A percentile compares a stretch with the other conserved stretches of the same genome.
Evolutionary conservation across 2,113 vertebrate species (phyloP).

Genomic region (Apistogramma diplotaenia): DNA sequence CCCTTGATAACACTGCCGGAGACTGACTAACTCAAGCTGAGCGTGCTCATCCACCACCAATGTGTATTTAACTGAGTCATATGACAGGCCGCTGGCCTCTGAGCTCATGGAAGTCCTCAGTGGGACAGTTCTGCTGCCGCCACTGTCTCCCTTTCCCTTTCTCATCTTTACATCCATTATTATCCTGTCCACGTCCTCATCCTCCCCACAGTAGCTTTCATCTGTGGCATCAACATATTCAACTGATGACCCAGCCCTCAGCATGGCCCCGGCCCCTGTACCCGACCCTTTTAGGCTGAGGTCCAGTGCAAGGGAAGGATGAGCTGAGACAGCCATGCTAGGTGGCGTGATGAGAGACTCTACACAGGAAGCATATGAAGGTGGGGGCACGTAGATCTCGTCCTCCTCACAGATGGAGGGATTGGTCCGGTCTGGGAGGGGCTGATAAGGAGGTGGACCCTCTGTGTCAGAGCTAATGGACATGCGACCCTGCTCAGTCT

Average conservation of each 20-base stretch:
- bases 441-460: conserved; percentile 82
- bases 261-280: conserved; percentile 25
- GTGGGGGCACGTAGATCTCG: conserved; percentile 75
- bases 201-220: conserved; percentile 66
- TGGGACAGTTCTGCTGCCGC: conserved; percentile 12
- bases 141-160: conserved; percentile 25
- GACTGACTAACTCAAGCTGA: conserved; percentile 93
- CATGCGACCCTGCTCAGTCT: conserved; percentile 87
- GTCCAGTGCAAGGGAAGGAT: conserved; percentile 56
- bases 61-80: conserved; percentile 97
- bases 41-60: conserved; percentile 95
- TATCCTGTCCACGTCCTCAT: conserved; percentile 68
- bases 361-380: conserved; percentile 74
- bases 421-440: conserved; percentile 83
- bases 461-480: conserved; percentile 91
- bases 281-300: conserved; percentile 54
- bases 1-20: conserved; percentile 90
- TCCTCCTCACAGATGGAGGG: conserved; percentile 92
- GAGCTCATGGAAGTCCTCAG: conserved; percentile 88
- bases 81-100: conserved; percentile 92
- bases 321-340: conserved; percentile 24
- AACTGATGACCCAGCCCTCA: conserved; percentile 55
- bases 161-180: conserved; percentile 49
- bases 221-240: conserved; percentile 73
- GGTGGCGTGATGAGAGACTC: conserved; percentile 68